Conservation (phyloP, 2,113 vertebrate genomes). For the Acrocephalus kingi region DNA sequence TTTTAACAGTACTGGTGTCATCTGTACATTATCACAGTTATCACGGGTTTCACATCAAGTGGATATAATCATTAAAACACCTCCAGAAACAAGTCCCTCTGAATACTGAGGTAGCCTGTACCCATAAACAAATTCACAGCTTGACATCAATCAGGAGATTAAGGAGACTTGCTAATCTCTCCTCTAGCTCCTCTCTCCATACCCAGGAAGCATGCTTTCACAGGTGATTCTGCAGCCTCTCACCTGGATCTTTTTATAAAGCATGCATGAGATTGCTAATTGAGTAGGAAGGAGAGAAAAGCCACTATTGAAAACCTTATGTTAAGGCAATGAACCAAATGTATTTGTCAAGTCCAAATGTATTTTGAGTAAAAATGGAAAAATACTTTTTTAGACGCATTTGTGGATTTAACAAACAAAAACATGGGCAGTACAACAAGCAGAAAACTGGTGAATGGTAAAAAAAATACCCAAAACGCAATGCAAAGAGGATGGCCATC, state of each 20-base stretch:
- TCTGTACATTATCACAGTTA: background rate
- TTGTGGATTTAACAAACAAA: background rate
- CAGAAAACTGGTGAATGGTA: background rate
- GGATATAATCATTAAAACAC: background rate
- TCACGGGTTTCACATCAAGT: background rate
- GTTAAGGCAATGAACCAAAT: background rate
- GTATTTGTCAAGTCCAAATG: background rate
- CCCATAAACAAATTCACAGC: background rate
- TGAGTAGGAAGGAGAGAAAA: background rate
- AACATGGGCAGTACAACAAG: background rate
- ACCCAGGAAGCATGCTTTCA: background rate
- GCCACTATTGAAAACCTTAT: background rate
- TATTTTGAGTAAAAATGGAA: background rate
- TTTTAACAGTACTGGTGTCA: background rate
- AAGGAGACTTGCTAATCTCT: background rate
- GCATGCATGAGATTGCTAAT: background rate
- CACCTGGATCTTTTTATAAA: background rate
- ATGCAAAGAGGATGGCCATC: background rate
- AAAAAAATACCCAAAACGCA: background rate
- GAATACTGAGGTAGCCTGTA: background rate
- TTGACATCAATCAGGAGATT: background rate
- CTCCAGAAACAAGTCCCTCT: background rate
- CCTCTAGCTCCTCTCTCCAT: background rate
- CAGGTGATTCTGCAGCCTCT: background rate
- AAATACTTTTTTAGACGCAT: background rate